phyloP scores from a whole-genome alignment of 2,113 vertebrate genomes.

The Lophochroa leadbeateri region DNA sequence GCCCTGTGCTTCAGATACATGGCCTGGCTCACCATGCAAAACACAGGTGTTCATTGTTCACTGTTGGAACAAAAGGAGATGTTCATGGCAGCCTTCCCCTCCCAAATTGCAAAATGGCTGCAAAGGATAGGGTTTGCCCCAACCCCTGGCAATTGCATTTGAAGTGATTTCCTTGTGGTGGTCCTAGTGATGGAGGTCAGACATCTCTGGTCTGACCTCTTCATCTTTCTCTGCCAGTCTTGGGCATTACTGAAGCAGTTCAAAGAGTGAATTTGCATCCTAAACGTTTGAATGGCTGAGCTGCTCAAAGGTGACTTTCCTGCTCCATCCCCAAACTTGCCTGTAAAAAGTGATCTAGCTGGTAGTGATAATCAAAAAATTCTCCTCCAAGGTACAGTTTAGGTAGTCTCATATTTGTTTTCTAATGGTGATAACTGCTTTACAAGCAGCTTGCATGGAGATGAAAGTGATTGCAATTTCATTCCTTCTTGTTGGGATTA shows the following conservation, averaged over 20 bases:
- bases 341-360: not conserved
- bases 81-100: not conserved
- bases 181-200: not conserved
- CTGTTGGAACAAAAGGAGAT: not conserved
- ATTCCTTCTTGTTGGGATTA: conserved; percentile 42
- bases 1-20: not conserved
- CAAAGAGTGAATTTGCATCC: not conserved
- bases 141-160: not conserved
- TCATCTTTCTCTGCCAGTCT: not conserved
- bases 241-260: not conserved
- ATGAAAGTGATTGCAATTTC: conserved; percentile 54
- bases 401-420: not conserved
- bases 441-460: conserved; percentile 50
- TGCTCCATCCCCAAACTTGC: not conserved
- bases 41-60: not conserved
- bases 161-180: not conserved
- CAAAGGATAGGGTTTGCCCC: not conserved
- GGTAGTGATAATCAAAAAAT: not conserved
- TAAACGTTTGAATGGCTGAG: not conserved
- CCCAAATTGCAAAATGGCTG: not conserved
- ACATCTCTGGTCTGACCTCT: not conserved
- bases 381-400: not conserved
- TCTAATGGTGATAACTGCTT: conserved; percentile 19
- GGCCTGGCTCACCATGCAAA: not conserved
- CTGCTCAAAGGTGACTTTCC: not conserved